A percentile compares a stretch with the other conserved stretches of the same genome.
Conservation (phyloP, 2,888 invertebrate genomes). For the Hirtodrosophila alboralis region DNA sequence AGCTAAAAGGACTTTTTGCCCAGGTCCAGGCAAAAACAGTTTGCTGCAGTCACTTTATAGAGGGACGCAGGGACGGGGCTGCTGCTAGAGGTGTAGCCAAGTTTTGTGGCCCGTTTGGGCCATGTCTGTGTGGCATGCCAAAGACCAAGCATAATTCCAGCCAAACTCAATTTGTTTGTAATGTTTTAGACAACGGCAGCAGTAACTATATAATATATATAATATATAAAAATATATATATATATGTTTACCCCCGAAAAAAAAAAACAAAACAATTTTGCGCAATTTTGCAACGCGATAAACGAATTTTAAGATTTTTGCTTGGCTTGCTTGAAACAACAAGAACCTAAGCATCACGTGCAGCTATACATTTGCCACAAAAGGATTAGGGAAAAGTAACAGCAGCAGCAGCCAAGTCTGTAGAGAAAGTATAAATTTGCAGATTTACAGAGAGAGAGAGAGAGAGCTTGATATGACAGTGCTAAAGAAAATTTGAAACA, state of each 20-base stretch:
- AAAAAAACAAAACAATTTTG: conserved; percentile 66
- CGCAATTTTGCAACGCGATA: conserved; percentile 70
- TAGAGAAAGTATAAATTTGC: conserved; percentile 20
- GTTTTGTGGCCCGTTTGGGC: conserved; percentile 15
- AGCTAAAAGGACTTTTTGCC: conserved; percentile 74
- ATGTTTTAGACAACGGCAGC: conserved; percentile 56
- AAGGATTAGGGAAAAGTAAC: conserved; percentile 24
- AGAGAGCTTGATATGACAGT: conserved; percentile 2
- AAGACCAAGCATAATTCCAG: conserved; percentile 66
- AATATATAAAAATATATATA: conserved; percentile 16
- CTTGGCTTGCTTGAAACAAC: conserved; percentile 8
- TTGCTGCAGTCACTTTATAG: conserved; percentile 71
- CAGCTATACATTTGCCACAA: conserved; percentile 26
- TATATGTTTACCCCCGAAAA: conserved; percentile 6
- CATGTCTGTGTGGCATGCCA: conserved; percentile 48
- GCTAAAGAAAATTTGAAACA: conserved; percentile 1
- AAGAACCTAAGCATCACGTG: conserved; percentile 9
- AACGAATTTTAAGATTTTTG: conserved; percentile 68
- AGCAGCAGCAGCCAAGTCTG: conserved; percentile 18
- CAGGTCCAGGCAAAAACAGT: conserved; percentile 66
- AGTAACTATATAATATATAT: conserved; percentile 25
- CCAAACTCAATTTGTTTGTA: conserved; percentile 75
- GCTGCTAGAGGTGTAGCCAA: too few species aligned
- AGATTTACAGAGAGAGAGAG: too few species aligned
- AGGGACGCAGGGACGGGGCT: conserved; percentile 63